Base-by-base conservation (phyloP, 2,113 vertebrate genomes). In the Emydocephalus ijimae region DNA sequence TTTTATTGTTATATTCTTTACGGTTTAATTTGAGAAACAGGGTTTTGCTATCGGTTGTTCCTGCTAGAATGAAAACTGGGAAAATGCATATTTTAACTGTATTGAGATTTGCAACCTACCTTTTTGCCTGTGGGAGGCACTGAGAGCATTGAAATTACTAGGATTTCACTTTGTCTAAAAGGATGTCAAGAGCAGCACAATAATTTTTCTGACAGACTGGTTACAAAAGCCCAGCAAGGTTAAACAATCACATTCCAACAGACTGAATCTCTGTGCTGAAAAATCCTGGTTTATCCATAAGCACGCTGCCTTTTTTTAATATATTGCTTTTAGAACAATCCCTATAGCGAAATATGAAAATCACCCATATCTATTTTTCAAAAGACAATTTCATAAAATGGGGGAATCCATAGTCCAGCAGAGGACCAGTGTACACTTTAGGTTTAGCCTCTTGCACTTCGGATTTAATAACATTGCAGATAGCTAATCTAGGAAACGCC, bases 211-310 rank as follows among this genome's bases (percentile, higher is more conserved):
- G n/a, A 86, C n/a, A 57, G 24, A 45, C 4, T 55, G 61, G 61
- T 81, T 88, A 74, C 24, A 74, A 92, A 56, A 86, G 12, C 48
- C n/a, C 64, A 92, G 56, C 12, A n/a, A 59, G 34, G 43, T 85
- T 92, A 56, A 92, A 48, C 55, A 92, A 61, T 81, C 74, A 34
- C 57, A 85, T 57, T 92, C 52, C 55, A 52, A 61, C 55, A 61
- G 48, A 92, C 43, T 59, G 54, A 74, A 85, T 90, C n/a, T 61
- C n/a, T 56, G 23, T 48, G 56, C 45, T 86, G 88, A 61, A 61
- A 61, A 56, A 48, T 59, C 92, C 54, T 57, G 21, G 54, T n/a
- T 85, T 85, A 85, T 85, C 52, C 5, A n/a, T n/a, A 26, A 85
- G 59, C 12, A 59, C 1, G 8, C 29, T 56, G 69, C 29, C 74